Percentiles rank a stretch among this genome's conserved stretches.
Conservation (phyloP, 2,888 invertebrate species). For the Apodemia duryi region DNA sequence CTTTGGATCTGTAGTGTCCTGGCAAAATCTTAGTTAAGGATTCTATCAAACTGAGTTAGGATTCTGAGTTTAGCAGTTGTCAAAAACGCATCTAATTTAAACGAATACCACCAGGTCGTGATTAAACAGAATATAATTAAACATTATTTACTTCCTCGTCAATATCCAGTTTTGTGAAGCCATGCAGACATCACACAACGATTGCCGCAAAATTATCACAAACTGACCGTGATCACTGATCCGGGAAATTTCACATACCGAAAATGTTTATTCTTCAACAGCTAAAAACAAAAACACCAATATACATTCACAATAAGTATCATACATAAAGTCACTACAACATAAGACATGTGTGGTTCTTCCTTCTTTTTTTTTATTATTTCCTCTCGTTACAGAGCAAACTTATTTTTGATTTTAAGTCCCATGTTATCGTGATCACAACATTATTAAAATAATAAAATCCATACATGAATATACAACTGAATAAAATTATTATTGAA, state of each 20-base stretch:
- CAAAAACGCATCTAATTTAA: too few species aligned
- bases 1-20: too few species aligned
- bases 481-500: too few species aligned
- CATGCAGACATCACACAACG: conserved; percentile 64
- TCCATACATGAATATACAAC: too few species aligned
- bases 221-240: conserved; percentile 74
- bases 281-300: conserved; percentile 77
- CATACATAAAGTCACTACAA: conserved; percentile 19
- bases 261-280: conserved; percentile 78
- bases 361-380: too few species aligned
- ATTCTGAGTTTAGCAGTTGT: too few species aligned
- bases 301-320: conserved; percentile 66
- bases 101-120: background rate
- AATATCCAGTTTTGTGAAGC: conserved; percentile 40
- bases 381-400: too few species aligned
- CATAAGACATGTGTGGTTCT: background rate
- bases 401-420: too few species aligned
- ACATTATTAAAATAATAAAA: too few species aligned
- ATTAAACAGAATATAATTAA: background rate
- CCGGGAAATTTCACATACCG: conserved; percentile 79
- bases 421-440: too few species aligned
- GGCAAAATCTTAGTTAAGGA: too few species aligned
- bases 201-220: conserved; percentile 60
- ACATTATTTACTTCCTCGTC: conserved; percentile 16
- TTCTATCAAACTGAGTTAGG: too few species aligned